A percentile compares a stretch with the other conserved stretches of the same genome.
Evolutionary conservation across 2,888 invertebrate genomes (phyloP).

Genomic region (Suillia variegata): DNA sequence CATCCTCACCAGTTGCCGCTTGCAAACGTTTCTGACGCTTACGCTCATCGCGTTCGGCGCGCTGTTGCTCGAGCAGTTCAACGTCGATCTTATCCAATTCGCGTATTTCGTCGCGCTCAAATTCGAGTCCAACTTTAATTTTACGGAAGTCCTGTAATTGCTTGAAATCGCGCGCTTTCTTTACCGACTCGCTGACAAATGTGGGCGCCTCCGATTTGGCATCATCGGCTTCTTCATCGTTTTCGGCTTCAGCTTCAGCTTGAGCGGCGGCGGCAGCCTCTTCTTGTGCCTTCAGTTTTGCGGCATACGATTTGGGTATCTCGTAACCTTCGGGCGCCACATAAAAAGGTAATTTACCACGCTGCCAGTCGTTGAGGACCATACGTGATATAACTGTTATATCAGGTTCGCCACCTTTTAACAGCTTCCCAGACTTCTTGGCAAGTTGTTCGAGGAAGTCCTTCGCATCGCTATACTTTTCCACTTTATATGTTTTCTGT

Average conservation of each 20-base stretch:
- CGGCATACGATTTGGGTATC: conserved; percentile 65
- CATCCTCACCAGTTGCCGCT: conserved; percentile 48
- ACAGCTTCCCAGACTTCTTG: conserved; percentile 81
- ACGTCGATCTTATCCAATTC: conserved; percentile 63
- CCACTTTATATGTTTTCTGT: conserved; percentile 85
- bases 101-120: conserved; percentile 66
- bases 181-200: conserved; percentile 59
- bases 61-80: conserved; percentile 66
- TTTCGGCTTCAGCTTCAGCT: conserved; percentile 34
- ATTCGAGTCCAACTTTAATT: conserved; percentile 76
- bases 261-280: conserved; percentile 32
- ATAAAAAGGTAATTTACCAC: conserved; percentile 96
- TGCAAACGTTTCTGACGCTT: conserved; percentile 46
- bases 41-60: conserved; percentile 51
- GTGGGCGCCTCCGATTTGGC: conserved; percentile 52
- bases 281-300: conserved; percentile 36
- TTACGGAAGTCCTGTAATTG: conserved; percentile 81
- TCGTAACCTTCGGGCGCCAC: conserved; percentile 85
- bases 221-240: conserved; percentile 37
- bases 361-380: conserved; percentile 98
- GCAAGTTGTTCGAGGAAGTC: conserved; percentile 95
- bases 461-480: conserved; percentile 77
- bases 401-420: conserved; percentile 98
- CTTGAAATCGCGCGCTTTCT: conserved; percentile 60
- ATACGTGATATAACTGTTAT: conserved; percentile 85